Percentiles rank a stretch among this genome's conserved stretches.
Evolutionary conservation across 2,113 vertebrate species (phyloP).

Genomic region (Cebus imitator): DNA sequence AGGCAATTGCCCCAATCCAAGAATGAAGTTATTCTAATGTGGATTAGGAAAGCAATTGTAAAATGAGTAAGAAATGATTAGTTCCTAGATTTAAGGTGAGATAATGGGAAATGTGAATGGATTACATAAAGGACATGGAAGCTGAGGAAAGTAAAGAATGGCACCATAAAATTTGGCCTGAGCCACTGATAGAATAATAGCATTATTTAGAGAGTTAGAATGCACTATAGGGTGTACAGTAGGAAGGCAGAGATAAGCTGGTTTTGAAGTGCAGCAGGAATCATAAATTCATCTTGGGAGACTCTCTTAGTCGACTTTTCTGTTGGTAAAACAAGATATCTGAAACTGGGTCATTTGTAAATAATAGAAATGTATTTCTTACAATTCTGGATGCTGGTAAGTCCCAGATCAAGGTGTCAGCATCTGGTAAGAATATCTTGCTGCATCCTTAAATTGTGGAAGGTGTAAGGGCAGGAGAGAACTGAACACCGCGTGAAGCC

Average conservation of each 20-base stretch:
- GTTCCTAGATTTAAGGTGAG: neutral
- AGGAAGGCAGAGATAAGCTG: neutral
- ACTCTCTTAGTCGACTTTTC: neutral
- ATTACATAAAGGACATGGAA: neutral
- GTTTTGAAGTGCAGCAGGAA: neutral
- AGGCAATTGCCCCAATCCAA: neutral
- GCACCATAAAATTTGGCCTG: neutral
- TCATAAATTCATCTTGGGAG: neutral
- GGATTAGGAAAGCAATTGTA: neutral
- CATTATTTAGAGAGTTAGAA: neutral
- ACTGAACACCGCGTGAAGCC: neutral
- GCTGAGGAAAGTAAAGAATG: neutral
- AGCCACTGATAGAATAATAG: neutral
- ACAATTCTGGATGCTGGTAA: neutral
- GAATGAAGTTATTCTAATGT: neutral
- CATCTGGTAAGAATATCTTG: neutral
- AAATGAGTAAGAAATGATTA: neutral
- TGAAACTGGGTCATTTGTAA: neutral
- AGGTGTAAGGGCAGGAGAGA: neutral
- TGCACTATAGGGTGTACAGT: accelerated
- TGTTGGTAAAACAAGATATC: neutral
- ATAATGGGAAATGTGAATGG: neutral
- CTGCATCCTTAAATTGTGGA: neutral
- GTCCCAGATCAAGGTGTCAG: neutral
- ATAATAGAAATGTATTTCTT: neutral